Evolutionary conservation across 2,888 invertebrate species (phyloP).

Genomic region (Cyclophora punctaria): DNA sequence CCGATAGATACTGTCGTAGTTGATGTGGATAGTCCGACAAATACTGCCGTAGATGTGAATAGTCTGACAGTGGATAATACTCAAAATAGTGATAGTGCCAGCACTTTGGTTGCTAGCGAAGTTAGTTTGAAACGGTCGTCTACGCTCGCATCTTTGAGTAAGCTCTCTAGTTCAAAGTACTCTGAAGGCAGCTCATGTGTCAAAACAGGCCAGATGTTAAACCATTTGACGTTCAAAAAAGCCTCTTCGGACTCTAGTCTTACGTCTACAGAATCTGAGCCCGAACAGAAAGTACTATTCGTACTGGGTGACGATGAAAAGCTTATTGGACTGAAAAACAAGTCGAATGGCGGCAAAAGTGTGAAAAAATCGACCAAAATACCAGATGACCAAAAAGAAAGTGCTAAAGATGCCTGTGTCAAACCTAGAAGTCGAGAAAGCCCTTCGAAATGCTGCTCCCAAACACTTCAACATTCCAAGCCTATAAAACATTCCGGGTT

Average conservation of each 20-base stretch:
- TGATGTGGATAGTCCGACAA: conserved; percentile 22
- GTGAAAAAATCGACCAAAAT: conserved; percentile 59
- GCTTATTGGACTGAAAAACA: conserved; percentile 78
- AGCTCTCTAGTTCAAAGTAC: conserved; percentile 46
- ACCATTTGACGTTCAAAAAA: conserved; percentile 20
- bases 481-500: conserved; percentile 80
- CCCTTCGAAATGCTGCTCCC: conserved; percentile 63
- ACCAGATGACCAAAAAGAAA: conserved; percentile 34
- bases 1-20: conserved; percentile 14
- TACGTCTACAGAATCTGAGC: conserved; percentile 41
- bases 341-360: conserved; percentile 54
- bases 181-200: conserved; percentile 17
- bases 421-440: conserved; percentile 40
- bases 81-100: conserved; percentile 48
- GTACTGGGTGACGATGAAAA: conserved; percentile 83
- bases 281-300: conserved; percentile 76
- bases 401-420: conserved; percentile 36
- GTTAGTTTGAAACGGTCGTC: conserved; percentile 44
- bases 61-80: conserved; percentile 36
- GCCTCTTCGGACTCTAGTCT: conserved; percentile 51
- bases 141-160: conserved; percentile 50
- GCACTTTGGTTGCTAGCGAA: conserved; percentile 45
- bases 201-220: conserved; percentile 19
- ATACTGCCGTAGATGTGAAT: conserved; percentile 1
- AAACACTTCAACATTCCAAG: conserved; percentile 74